phyloP scores from a whole-genome alignment of 2,888 invertebrate species.

The Gnatocerus cornutus region DNA sequence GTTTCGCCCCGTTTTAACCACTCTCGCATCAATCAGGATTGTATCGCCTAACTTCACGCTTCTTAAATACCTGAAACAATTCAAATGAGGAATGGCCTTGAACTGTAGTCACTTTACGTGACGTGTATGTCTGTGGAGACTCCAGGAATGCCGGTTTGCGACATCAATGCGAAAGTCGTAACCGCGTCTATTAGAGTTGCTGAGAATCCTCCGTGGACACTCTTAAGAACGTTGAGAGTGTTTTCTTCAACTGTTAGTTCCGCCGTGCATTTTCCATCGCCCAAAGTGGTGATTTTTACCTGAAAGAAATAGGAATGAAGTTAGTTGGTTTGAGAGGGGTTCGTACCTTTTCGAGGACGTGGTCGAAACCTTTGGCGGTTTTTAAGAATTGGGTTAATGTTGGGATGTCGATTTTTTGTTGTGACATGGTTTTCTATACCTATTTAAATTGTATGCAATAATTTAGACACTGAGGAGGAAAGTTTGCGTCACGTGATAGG shows the following conservation, averaged over 20 bases:
- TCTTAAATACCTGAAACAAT: conserved; percentile 79
- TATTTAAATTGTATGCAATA: no score
- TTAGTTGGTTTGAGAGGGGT: neutral
- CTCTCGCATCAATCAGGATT: conserved; percentile 85
- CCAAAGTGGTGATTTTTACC: conserved; percentile 71
- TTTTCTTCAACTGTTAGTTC: conserved; percentile 84
- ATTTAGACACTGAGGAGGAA: no score
- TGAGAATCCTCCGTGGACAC: conserved; percentile 90
- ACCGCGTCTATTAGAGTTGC: conserved; percentile 85
- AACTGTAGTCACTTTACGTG: conserved; percentile 74
- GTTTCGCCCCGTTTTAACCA: conserved; percentile 83
- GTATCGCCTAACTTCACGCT: conserved; percentile 86
- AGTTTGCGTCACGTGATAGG: no score
- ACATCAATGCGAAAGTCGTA: conserved; percentile 85
- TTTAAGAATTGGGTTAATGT: neutral
- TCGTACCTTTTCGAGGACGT: conserved; percentile 22
- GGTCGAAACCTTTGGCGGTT: conserved; percentile 69
- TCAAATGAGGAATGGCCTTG: no score
- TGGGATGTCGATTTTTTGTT: neutral
- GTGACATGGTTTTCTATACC: no score
- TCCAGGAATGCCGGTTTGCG: conserved; percentile 77
- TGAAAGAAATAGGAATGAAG: conserved; percentile 53
- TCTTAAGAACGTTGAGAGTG: conserved; percentile 83
- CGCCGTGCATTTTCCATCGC: conserved; percentile 82
- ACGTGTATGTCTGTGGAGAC: conserved; percentile 90